Evolutionary conservation across 2,113 vertebrate species (phyloP).

Genomic region (Lagopus muta): DNA sequence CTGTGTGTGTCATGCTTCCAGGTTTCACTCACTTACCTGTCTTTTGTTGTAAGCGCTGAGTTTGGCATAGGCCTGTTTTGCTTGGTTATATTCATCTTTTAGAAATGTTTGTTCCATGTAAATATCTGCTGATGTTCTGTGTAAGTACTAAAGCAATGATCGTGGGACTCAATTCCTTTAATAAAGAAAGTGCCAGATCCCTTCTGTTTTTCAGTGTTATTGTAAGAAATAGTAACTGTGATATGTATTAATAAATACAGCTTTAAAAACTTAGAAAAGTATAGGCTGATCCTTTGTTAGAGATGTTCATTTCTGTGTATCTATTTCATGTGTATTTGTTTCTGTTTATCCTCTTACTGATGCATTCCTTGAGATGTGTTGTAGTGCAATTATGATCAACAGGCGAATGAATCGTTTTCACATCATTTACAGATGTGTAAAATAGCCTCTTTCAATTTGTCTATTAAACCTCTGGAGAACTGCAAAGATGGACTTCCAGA

Average conservation of each 20-base stretch:
- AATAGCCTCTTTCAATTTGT: constrained; percentile 32
- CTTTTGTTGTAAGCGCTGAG: not conserved
- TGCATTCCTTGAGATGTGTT: not conserved
- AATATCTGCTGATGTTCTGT: not conserved
- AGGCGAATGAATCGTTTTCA: constrained; percentile 1
- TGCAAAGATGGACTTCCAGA: not conserved
- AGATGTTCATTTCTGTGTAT: not conserved
- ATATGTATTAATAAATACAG: not conserved
- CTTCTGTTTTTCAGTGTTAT: not conserved
- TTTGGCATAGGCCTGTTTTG: not conserved
- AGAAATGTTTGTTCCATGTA: not conserved
- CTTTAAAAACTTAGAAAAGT: not conserved
- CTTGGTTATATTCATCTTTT: not conserved
- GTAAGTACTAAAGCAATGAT: not conserved
- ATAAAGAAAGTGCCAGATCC: not conserved
- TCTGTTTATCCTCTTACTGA: not conserved
- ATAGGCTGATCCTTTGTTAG: not conserved
- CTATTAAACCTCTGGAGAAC: constrained; percentile 34
- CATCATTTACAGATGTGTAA: not conserved
- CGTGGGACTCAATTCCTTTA: not conserved
- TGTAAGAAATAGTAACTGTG: not conserved
- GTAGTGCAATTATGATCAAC: not conserved
- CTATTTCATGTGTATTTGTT: not conserved
- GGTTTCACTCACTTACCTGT: not conserved
- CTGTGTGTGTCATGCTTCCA: not conserved